phyloP scores from a whole-genome alignment of 1,140 invertebrate genomes.

The Paralvinella palmiformis region DNA sequence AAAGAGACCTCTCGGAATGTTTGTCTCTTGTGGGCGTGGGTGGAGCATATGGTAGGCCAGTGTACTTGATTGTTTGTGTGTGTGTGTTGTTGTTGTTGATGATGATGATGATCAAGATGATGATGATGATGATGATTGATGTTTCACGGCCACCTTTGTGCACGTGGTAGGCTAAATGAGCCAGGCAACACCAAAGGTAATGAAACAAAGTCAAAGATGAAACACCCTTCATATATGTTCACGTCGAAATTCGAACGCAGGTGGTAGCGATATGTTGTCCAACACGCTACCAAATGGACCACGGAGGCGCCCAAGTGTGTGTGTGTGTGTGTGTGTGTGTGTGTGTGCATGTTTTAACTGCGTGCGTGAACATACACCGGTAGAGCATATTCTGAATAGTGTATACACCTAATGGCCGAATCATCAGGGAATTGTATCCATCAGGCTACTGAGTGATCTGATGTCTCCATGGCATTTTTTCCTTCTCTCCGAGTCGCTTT shows the following conservation, averaged over 20 bases:
- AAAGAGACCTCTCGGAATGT: too few species aligned
- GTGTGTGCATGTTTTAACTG: background rate
- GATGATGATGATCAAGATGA: too few species aligned
- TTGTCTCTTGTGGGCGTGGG: too few species aligned
- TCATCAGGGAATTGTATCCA: background rate
- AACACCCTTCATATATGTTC: too few species aligned
- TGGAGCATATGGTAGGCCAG: too few species aligned
- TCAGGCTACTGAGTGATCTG: background rate
- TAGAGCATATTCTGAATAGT: too few species aligned
- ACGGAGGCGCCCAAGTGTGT: background rate
- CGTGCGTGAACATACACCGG: background rate
- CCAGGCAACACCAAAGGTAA: too few species aligned
- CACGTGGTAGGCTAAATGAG: background rate
- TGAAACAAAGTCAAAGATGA: too few species aligned
- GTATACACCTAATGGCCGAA: background rate
- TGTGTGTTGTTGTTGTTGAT: too few species aligned
- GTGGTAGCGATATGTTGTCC: background rate
- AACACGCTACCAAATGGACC: background rate
- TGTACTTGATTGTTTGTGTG: too few species aligned
- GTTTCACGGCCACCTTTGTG: background rate
- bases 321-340: constrained; percentile 7
- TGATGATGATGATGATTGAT: too few species aligned
- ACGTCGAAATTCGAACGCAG: background rate
- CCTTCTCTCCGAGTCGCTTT: background rate
- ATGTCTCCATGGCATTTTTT: background rate